These are phyloP conservation scores for Panulirus ornatus DNA, from an alignment of 1,140 invertebrate genomes.

Conservation along the genomic window DNA sequence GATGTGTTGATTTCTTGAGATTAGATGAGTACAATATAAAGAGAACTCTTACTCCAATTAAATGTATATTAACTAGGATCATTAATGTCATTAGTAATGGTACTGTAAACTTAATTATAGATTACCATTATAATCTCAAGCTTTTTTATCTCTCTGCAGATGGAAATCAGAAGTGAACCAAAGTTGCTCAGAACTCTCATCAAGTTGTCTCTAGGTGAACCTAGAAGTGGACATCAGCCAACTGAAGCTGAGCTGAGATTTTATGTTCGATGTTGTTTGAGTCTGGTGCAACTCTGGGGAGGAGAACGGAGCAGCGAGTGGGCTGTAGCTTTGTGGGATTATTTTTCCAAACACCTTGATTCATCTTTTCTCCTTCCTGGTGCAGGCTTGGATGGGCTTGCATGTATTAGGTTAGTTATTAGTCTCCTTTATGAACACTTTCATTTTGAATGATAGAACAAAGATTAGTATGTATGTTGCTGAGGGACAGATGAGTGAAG, in stretches of 20 bases:
- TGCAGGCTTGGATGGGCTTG: conserved; percentile 59
- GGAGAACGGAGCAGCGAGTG: conserved; percentile 65
- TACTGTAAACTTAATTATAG: not conserved
- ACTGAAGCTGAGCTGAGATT: conserved; percentile 72
- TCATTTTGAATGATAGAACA: too few species aligned
- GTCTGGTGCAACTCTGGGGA: conserved; percentile 61
- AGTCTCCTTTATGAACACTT: not conserved
- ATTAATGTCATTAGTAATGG: too few species aligned
- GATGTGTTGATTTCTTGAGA: too few species aligned
- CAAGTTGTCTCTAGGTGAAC: conserved; percentile 50
- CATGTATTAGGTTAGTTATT: conserved; percentile 70
- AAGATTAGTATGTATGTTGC: too few species aligned
- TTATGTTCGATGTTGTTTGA: conserved; percentile 63
- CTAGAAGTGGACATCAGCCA: conserved; percentile 34
- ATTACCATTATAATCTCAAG: not conserved
- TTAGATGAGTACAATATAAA: too few species aligned
- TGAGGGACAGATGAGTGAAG: too few species aligned
- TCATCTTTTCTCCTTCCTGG: conserved; percentile 70
- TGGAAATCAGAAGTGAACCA: conserved; percentile 66
- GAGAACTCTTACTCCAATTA: too few species aligned
- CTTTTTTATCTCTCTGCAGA: conserved; percentile 8
- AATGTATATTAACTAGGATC: too few species aligned
- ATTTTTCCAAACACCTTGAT: conserved; percentile 73
- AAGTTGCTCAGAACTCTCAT: conserved; percentile 67
- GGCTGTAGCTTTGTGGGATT: conserved; percentile 74